Evolutionary conservation across 2,797 vertebrate species (phyloP).

Genomic region (Sebastes vulpes): DNA sequence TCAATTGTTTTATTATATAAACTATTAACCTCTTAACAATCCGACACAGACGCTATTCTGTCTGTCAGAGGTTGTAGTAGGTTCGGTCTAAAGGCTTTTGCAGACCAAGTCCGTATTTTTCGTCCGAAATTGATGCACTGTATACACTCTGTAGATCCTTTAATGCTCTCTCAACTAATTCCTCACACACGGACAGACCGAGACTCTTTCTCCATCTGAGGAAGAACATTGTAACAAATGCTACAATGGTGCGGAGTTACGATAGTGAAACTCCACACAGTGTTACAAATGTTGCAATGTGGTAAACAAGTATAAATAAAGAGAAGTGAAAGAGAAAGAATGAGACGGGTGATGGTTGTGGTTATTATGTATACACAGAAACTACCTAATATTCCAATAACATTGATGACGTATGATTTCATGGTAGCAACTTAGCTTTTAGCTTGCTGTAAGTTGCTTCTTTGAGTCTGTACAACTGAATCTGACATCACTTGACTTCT

Average conservation of each 20-base stretch:
- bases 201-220: neutral
- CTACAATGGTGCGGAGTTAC: neutral
- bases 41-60: too few relatives aligned
- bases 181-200: neutral
- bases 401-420: neutral
- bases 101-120: too few relatives aligned
- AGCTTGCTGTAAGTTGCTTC: neutral
- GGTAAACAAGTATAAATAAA: neutral
- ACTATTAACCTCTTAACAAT: too few relatives aligned
- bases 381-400: neutral
- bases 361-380: neutral
- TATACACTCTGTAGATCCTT: neutral
- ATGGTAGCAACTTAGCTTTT: neutral
- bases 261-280: neutral
- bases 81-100: too few relatives aligned
- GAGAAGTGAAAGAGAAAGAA: conserved; percentile 14
- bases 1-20: too few relatives aligned
- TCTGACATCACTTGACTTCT: neutral
- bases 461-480: neutral
- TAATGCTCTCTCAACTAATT: neutral
- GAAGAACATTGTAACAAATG: neutral
- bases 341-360: neutral
- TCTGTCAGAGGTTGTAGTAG: too few relatives aligned
- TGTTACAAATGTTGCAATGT: neutral
- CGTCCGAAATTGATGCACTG: too few relatives aligned